These are phyloP conservation scores for Octomys mimax DNA, from an alignment of 2,797 vertebrate genomes.

Conservation along the genomic window DNA sequence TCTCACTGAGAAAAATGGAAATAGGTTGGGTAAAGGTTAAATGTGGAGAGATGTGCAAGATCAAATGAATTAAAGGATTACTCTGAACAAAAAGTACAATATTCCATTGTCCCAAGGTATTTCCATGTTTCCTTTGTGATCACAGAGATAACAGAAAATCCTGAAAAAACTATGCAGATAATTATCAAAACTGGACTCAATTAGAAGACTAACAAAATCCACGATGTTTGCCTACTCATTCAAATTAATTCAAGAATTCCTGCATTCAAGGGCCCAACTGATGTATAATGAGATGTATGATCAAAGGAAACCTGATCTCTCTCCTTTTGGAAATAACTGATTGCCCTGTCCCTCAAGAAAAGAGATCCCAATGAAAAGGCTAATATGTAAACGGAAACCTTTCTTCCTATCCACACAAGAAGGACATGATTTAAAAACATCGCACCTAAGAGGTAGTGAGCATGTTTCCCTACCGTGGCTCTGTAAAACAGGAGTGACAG, in stretches of 20 bases:
- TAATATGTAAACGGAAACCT: background rate
- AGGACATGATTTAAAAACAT: background rate
- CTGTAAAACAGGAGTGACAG: background rate
- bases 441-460: background rate
- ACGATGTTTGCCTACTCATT: background rate
- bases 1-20: slow-evolving; percentile 45
- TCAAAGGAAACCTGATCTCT: slow-evolving; percentile 52
- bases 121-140: slow-evolving; percentile 39
- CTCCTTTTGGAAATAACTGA: slow-evolving; percentile 34
- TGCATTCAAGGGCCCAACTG: background rate
- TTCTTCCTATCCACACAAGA: background rate
- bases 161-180: slow-evolving; percentile 49
- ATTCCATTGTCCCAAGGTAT: slow-evolving; percentile 40
- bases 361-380: background rate
- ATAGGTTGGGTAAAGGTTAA: background rate
- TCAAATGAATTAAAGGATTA: slow-evolving; percentile 21
- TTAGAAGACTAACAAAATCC: slow-evolving; percentile 60
- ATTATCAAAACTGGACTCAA: slow-evolving; percentile 43
- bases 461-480: background rate
- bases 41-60: background rate
- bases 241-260: background rate
- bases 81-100: slow-evolving; percentile 69
- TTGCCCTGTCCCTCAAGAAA: background rate
- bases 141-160: slow-evolving; percentile 62
- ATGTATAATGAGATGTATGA: background rate